These are phyloP conservation scores for Pseudopleuronectes americanus DNA, from an alignment of 2,797 vertebrate species.

Conservation along the genomic window DNA sequence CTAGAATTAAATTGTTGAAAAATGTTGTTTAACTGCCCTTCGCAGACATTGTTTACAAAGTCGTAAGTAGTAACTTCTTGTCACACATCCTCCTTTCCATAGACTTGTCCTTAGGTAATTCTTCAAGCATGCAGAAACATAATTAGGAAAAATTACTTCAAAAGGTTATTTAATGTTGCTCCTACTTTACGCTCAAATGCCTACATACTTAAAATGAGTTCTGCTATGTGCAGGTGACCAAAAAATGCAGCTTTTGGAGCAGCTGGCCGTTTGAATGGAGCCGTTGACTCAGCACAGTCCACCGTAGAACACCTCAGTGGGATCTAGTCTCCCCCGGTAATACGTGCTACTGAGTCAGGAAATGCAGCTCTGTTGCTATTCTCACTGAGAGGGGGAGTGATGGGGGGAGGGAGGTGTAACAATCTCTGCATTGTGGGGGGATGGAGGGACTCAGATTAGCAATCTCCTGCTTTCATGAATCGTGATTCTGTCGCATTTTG, in stretches of 20 bases:
- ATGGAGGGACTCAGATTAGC: conserved; percentile 48
- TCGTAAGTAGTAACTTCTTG: too few relatives aligned
- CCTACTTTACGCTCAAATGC: not conserved
- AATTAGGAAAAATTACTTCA: conserved; percentile 15
- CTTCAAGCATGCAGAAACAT: conserved; percentile 35
- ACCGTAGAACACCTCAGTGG: conserved; percentile 36
- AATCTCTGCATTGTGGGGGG: conserved; percentile 50
- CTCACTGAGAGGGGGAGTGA: conserved; percentile 39
- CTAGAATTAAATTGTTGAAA: too few relatives aligned
- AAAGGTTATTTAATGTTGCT: not conserved
- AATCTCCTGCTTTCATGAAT: conserved; percentile 39
- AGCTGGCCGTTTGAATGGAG: conserved; percentile 39
- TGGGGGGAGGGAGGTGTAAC: conserved; percentile 29
- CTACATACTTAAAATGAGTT: conserved; percentile 20
- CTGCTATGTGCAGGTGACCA: conserved; percentile 13
- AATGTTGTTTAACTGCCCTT: too few relatives aligned
- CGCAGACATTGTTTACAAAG: too few relatives aligned
- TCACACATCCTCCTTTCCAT: too few relatives aligned
- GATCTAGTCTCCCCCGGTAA: conserved; percentile 47
- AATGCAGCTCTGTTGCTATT: conserved; percentile 47
- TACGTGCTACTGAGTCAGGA: conserved; percentile 59
- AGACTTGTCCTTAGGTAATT: conserved; percentile 6
- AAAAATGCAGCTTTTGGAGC: conserved; percentile 38
- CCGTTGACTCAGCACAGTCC: conserved; percentile 61
- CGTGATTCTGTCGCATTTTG: conserved; percentile 39